Percentiles rank a stretch among this genome's conserved stretches.
Conservation (phyloP, 2,797 vertebrate genomes). For the Peromyscus nudipes region DNA sequence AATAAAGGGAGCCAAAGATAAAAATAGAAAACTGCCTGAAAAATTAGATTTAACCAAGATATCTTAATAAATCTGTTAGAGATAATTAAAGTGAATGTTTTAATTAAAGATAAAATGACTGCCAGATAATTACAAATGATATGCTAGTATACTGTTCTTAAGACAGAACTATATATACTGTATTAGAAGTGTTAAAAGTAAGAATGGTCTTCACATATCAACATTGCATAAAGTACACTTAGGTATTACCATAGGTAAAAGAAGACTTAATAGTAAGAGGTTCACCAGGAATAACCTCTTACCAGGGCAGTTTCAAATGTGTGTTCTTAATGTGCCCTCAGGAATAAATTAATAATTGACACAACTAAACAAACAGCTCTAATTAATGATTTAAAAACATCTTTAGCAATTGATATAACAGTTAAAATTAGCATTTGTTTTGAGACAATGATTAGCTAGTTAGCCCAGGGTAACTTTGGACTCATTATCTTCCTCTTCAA, state of each 20-base stretch:
- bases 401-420: not conserved
- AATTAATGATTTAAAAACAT: constrained; percentile 12
- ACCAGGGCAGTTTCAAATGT: not conserved
- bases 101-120: constrained; percentile 45
- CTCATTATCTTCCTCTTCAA: not conserved
- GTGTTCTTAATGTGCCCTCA: not conserved
- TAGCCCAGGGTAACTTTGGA: not conserved
- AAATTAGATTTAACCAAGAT: constrained; percentile 17
- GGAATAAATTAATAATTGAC: not conserved
- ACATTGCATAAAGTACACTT: not conserved
- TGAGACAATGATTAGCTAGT: not conserved
- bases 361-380: not conserved
- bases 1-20: not conserved
- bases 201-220: not conserved
- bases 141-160: not conserved
- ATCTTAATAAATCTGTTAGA: not conserved
- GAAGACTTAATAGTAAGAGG: not conserved
- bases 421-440: not conserved
- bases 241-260: not conserved
- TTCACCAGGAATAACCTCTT: not conserved
- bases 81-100: not conserved
- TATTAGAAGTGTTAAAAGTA: constrained; percentile 6
- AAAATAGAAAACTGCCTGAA: not conserved
- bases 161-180: not conserved
- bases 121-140: constrained; percentile 24